A percentile compares a stretch with the other conserved stretches of the same genome.
Conservation (phyloP, 1,140 invertebrate species). For the Drosophila rufa region DNA sequence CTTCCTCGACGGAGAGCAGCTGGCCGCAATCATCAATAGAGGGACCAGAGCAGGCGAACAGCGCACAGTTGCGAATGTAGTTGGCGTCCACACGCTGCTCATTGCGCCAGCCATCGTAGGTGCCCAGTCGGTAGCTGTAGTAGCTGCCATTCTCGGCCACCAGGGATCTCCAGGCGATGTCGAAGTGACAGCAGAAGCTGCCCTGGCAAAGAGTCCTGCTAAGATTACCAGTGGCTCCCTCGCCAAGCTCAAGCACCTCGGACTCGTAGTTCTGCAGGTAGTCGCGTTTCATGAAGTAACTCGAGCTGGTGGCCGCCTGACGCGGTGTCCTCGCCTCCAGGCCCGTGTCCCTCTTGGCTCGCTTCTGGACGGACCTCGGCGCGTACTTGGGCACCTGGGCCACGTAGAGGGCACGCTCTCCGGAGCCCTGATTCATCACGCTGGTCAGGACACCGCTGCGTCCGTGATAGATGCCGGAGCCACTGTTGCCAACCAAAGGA, state of each 20-base stretch:
- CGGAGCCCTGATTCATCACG: constrained; percentile 47
- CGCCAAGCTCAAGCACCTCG: constrained; percentile 11
- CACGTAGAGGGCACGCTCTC: constrained; percentile 57
- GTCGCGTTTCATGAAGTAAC: constrained; percentile 64
- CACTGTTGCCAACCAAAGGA: constrained; percentile 74
- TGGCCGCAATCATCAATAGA: constrained; percentile 60
- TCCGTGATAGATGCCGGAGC: constrained; percentile 85
- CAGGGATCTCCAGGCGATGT: constrained; percentile 46
- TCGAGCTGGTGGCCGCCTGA: constrained; percentile 1
- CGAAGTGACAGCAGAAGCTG: constrained; percentile 69
- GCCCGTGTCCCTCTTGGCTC: neutral
- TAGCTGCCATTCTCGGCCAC: neutral
- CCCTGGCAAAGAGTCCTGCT: constrained; percentile 41
- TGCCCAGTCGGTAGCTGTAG: constrained; percentile 62
- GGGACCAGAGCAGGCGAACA: constrained; percentile 65
- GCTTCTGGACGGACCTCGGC: neutral
- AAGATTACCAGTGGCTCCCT: neutral
- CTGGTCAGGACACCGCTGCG: constrained; percentile 49
- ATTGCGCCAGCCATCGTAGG: constrained; percentile 68
- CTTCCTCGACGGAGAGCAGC: constrained; percentile 10
- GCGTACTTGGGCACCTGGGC: constrained; percentile 61
- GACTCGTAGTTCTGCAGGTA: constrained; percentile 53
- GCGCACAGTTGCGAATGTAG: constrained; percentile 63
- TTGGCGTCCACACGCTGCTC: constrained; percentile 56
- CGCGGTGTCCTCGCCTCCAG: neutral